A percentile compares a stretch with the other conserved stretches of the same genome.
Evolutionary conservation across 2,113 vertebrate genomes (phyloP).

Genomic region (Bos taurus): ARS-UCD2.0 NC_037337.1:73747501-73748000

Average conservation of each 20-base stretch:
- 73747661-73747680: not conserved
- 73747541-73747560: not conserved
- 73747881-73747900: not conserved
- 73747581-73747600: not conserved
- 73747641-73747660: not conserved
- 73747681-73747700: not conserved
- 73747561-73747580: not conserved
- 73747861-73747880: not conserved
- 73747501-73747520: not conserved
- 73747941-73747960: constrained; percentile 8
- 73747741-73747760: not conserved
- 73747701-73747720: not conserved
- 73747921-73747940: not conserved
- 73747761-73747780: not conserved
- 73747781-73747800: not conserved
- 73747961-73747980: not conserved
- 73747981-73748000: not conserved
- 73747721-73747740: not conserved
- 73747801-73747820: not conserved
- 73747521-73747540: not conserved
- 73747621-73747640: not conserved
- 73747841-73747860: not conserved
- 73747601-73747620: not conserved
- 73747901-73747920: not conserved
- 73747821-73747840: not conserved